Percentiles rank a stretch among this genome's conserved stretches.
phyloP scores from a whole-genome alignment of 30 jellyfish, hydroid and myxozoan genomes.

The Turritopsis dohrnii region DNA sequence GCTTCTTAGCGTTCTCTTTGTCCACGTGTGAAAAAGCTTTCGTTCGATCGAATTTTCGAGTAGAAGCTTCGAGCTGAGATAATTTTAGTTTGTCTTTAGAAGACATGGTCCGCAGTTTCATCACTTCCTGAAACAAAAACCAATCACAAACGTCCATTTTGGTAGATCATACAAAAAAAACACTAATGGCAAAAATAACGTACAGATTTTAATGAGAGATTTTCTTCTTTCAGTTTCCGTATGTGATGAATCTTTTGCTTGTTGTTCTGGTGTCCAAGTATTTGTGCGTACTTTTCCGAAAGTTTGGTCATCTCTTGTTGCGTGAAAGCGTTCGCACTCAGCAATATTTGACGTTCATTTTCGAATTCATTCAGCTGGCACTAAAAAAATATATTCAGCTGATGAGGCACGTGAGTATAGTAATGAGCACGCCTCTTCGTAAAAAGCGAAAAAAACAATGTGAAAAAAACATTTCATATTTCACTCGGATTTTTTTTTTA shows the following conservation, averaged over 20 bases:
- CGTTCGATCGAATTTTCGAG: background rate
- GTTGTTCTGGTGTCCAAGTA: constrained; percentile 92
- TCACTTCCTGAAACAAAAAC: background rate
- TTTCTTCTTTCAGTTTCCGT: constrained; percentile 75
- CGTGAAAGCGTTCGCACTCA: constrained; percentile 58
- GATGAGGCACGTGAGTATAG: too few species aligned
- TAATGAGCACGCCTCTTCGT: too few species aligned
- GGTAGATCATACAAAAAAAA: background rate
- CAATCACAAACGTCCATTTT: background rate
- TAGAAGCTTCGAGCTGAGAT: background rate
- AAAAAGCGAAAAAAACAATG: too few species aligned
- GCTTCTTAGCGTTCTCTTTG: background rate
- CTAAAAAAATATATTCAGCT: constrained; percentile 19
- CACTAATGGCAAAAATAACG: background rate
- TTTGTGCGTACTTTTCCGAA: constrained; percentile 77
- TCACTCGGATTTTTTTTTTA: too few species aligned
- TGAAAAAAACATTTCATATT: too few species aligned
- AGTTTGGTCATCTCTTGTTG: constrained; percentile 70
- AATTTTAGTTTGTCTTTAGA: background rate
- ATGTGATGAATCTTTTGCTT: constrained; percentile 88
- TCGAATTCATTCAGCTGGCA: constrained; percentile 66
- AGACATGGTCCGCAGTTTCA: background rate
- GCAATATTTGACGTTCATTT: constrained; percentile 44
- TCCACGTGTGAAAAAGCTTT: background rate
- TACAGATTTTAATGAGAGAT: constrained; percentile 65